These are phyloP conservation scores for Python bivittatus DNA, from an alignment of 2,113 vertebrate genomes.

Conservation along the genomic window DNA sequence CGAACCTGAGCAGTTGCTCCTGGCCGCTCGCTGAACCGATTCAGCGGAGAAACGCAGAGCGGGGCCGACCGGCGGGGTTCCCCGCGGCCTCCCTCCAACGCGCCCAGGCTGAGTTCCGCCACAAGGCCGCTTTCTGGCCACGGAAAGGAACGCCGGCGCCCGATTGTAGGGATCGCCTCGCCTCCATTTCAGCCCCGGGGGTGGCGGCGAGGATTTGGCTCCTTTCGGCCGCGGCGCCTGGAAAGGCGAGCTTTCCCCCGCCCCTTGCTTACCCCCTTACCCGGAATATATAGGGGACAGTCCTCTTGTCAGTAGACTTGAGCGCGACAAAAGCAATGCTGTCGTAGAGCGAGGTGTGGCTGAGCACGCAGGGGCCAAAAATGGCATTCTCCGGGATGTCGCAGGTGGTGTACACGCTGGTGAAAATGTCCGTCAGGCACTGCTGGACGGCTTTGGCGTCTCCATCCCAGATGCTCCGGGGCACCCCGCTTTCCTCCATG, in stretches of 20 bases:
- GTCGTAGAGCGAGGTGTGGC: conserved; percentile 96
- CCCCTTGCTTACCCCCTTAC: conserved; percentile 69
- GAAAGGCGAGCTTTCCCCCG: too few relatives aligned
- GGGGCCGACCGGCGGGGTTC: background rate
- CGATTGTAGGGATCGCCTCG: background rate
- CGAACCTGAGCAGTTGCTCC: background rate
- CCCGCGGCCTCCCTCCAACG: background rate
- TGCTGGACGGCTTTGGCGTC: conserved; percentile 96
- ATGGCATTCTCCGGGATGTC: conserved; percentile 96
- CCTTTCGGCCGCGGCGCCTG: too few relatives aligned
- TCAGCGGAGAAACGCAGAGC: background rate
- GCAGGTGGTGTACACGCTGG: conserved; percentile 96
- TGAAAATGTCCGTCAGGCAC: conserved; percentile 97
- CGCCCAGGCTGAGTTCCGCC: background rate
- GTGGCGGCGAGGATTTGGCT: background rate
- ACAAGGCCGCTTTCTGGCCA: background rate
- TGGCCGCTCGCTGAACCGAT: background rate
- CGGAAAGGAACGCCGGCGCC: background rate
- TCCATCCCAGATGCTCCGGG: conserved; percentile 88
- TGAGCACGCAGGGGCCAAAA: conserved; percentile 93
- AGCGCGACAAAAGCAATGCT: conserved; percentile 98
- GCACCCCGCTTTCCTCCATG: conserved; percentile 91
- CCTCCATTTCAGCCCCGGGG: background rate
- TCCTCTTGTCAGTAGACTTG: conserved; percentile 95
- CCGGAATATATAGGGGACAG: conserved; percentile 95